These are phyloP conservation scores for Tragopan temminckii DNA, from an alignment of 2,797 vertebrate genomes.

Conservation along the genomic window DNA sequence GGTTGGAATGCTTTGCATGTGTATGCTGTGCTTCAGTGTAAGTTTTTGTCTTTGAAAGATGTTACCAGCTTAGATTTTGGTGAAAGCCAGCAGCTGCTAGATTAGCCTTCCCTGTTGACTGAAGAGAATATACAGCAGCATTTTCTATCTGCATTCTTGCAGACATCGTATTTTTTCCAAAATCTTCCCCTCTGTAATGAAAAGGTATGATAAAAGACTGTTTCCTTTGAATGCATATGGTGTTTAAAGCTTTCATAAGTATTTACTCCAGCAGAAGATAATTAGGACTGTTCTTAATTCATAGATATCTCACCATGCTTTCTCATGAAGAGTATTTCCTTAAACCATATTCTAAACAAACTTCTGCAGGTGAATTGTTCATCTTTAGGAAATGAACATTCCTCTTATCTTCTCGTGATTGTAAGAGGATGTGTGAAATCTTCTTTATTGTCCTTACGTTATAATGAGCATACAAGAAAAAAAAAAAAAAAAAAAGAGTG, in stretches of 20 bases:
- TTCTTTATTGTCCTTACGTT: neutral
- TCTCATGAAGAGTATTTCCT: neutral
- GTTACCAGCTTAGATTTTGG: neutral
- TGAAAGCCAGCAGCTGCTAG: neutral
- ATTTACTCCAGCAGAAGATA: neutral
- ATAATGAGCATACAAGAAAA: neutral
- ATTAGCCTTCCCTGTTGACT: neutral
- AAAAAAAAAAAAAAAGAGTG: neutral
- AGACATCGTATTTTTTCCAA: neutral
- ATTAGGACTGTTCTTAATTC: neutral
- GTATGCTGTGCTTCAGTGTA: neutral
- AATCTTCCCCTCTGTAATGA: neutral
- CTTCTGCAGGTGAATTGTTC: neutral
- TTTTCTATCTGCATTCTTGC: neutral
- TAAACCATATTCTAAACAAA: neutral
- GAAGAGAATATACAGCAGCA: neutral
- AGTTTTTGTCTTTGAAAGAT: neutral
- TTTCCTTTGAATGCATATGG: neutral
- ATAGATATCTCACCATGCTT: neutral
- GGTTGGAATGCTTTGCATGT: fast-evolving
- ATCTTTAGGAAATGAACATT: neutral
- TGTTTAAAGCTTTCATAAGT: neutral
- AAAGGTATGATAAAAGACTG: neutral
- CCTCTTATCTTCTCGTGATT: neutral
- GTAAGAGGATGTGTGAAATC: neutral